Conservation (phyloP, 2,888 invertebrate genomes). For the Campoplex nolae region DNA sequence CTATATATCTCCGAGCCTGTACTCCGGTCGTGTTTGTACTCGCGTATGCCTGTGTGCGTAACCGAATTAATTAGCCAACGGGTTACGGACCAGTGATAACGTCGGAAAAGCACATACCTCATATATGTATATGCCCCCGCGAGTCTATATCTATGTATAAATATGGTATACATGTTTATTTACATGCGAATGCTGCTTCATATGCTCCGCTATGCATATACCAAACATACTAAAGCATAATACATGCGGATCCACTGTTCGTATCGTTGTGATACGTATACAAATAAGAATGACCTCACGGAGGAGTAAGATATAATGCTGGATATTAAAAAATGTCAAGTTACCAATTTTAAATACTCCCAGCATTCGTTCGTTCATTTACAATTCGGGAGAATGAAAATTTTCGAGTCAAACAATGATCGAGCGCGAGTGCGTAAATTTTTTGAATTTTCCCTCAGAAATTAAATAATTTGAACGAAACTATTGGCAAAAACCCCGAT, state of each 20-base stretch:
- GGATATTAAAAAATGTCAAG: background rate
- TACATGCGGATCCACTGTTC: background rate
- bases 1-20: background rate
- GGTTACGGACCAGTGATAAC: constrained; percentile 59
- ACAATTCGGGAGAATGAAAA: background rate
- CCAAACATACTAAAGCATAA: background rate
- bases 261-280: background rate
- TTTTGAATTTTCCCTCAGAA: no score
- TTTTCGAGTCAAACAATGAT: no score
- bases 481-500: no score
- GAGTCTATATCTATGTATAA: background rate
- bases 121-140: background rate
- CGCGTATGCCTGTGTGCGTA: constrained; percentile 26
- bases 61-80: constrained; percentile 61
- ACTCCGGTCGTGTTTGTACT: constrained; percentile 5
- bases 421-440: no score
- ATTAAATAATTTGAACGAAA: no score
- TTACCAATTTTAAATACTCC: background rate
- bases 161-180: constrained; percentile 1
- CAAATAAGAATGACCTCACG: background rate
- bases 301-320: background rate
- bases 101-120: constrained; percentile 36
- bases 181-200: background rate
- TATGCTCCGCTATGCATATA: background rate
- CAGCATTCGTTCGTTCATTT: no score